These are phyloP conservation scores for Blennius ocellaris DNA, from an alignment of 2,113 vertebrate genomes.

Conservation along the genomic window DNA sequence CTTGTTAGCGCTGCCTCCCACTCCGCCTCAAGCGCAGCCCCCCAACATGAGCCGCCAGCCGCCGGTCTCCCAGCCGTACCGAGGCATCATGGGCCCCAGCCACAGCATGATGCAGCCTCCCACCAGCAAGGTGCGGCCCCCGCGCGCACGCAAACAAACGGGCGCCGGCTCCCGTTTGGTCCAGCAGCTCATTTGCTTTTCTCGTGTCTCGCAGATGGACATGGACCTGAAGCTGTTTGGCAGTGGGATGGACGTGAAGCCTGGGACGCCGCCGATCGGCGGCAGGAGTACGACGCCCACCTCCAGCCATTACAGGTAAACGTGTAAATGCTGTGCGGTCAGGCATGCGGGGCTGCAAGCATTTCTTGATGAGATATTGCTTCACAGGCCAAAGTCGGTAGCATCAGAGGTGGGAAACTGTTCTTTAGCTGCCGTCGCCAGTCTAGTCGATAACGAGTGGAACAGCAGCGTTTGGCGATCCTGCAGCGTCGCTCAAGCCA, in stretches of 20 bases:
- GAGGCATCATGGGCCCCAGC: conserved; percentile 91
- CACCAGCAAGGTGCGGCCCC: conserved; percentile 88
- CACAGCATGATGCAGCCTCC: conserved; percentile 93
- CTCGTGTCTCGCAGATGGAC: conserved; percentile 89
- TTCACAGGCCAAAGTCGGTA: too few species aligned
- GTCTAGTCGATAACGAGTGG: background rate
- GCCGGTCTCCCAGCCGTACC: conserved; percentile 90
- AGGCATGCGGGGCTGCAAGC: conserved; percentile 80
- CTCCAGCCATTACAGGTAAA: conserved; percentile 95
- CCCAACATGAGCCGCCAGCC: conserved; percentile 90
- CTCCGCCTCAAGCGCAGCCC: conserved; percentile 89
- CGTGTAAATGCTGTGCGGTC: background rate
- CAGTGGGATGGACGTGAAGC: conserved; percentile 95
- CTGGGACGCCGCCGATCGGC: conserved; percentile 92
- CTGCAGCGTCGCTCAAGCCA: too few species aligned
- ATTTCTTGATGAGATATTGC: too few species aligned
- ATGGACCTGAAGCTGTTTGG: conserved; percentile 97
- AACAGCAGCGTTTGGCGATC: background rate
- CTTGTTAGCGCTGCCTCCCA: conserved; percentile 92
- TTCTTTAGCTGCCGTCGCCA: too few species aligned
- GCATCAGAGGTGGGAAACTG: too few species aligned
- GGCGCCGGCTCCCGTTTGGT: background rate
- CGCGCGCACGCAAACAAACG: background rate
- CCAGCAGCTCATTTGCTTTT: background rate
- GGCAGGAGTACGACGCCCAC: conserved; percentile 95